These are phyloP conservation scores for Proisotoma minuta DNA, from an alignment of 2,888 invertebrate genomes.

Conservation along the genomic window DNA sequence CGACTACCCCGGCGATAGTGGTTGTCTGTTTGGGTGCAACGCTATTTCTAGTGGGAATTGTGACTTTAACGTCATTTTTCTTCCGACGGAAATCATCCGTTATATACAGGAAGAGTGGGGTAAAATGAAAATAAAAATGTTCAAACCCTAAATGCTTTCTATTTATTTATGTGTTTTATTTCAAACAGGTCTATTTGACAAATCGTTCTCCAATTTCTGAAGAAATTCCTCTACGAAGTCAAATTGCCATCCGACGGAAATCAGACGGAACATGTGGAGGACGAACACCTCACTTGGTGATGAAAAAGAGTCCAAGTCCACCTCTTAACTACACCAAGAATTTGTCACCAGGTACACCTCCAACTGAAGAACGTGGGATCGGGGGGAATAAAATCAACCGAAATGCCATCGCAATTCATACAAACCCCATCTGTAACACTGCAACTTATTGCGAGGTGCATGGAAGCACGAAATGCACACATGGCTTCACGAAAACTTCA, in stretches of 20 bases:
- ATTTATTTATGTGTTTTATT: background rate
- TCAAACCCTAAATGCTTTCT: no score
- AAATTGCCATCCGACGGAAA: slow-evolving; percentile 38
- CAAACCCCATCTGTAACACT: slow-evolving; percentile 28
- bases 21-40: slow-evolving; percentile 62
- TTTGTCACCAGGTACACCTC: slow-evolving; percentile 36
- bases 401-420: slow-evolving; percentile 29
- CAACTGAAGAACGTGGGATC: slow-evolving; percentile 35
- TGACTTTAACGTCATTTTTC: slow-evolving; percentile 63
- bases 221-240: slow-evolving; percentile 42
- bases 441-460: slow-evolving; percentile 38
- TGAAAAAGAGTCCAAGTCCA: slow-evolving; percentile 46
- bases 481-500: slow-evolving; percentile 22
- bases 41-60: slow-evolving; percentile 58
- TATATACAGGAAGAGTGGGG: slow-evolving; percentile 43
- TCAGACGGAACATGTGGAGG: slow-evolving; percentile 27
- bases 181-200: slow-evolving; percentile 39
- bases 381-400: slow-evolving; percentile 25
- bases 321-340: slow-evolving; percentile 39
- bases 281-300: slow-evolving; percentile 42
- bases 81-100: slow-evolving; percentile 58
- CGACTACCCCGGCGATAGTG: slow-evolving; percentile 58
- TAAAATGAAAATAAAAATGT: slow-evolving; percentile 11
- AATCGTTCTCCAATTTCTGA: slow-evolving; percentile 42
- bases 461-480: slow-evolving; percentile 21